A percentile compares a stretch with the other conserved stretches of the same genome.
Evolutionary conservation across 2,113 vertebrate species (phyloP).

Genomic region (Sceloporus undulatus): DNA sequence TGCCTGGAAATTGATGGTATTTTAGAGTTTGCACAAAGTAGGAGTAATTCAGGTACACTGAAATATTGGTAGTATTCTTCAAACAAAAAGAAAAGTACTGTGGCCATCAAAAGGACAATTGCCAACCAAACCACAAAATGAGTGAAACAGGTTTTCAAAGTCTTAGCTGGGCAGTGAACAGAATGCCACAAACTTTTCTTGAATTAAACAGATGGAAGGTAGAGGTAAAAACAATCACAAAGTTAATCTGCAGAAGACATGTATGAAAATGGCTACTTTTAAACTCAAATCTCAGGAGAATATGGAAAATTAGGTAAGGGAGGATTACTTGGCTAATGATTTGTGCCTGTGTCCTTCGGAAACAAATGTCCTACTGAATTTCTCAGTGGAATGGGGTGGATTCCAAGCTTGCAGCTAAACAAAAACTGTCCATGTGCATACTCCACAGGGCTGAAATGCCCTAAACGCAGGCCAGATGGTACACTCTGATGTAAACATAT

Average conservation of each 20-base stretch:
- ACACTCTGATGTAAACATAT: conserved; percentile 7
- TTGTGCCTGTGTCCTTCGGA: background rate
- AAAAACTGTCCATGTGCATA: conserved; percentile 25
- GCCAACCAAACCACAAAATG: background rate
- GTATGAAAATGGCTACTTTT: background rate
- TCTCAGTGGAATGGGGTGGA: conserved; percentile 7
- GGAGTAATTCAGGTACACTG: background rate
- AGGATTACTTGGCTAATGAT: background rate
- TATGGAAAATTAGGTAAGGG: background rate
- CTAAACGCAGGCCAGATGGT: conserved; percentile 17
- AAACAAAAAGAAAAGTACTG: background rate
- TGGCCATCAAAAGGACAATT: background rate
- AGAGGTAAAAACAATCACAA: conserved; percentile 23
- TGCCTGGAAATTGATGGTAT: conserved; percentile 4
- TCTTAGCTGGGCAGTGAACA: background rate
- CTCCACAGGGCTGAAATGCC: conserved; percentile 29
- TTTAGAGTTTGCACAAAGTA: background rate
- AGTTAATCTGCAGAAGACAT: background rate
- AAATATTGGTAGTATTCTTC: background rate
- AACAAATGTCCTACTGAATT: background rate
- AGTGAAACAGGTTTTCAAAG: background rate
- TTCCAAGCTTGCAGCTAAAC: conserved; percentile 15
- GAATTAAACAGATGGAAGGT: conserved; percentile 19
- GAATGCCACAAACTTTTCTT: conserved; percentile 9
- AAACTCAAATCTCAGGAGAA: conserved; percentile 1